Conservation (phyloP, 2,113 vertebrate species). For the Accipiter cooperii region DNA sequence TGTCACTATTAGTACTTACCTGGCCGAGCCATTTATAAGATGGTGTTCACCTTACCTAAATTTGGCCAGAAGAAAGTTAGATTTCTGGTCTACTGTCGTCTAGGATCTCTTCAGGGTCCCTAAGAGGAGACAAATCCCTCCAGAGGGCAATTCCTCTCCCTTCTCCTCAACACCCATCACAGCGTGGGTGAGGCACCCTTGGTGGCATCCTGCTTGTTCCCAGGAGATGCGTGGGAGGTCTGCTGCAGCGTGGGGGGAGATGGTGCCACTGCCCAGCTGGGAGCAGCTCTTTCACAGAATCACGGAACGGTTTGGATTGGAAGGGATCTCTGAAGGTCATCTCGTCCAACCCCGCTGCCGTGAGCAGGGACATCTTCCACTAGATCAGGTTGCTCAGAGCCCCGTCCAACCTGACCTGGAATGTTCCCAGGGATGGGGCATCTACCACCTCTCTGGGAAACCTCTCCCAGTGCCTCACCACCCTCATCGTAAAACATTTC, state of each 20-base stretch:
- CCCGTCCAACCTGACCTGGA: accelerated
- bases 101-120: background rate
- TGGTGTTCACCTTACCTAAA: background rate
- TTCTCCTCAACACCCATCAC: accelerated
- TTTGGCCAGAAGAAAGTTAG: background rate
- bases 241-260: background rate
- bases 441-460: background rate
- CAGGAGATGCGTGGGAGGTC: background rate
- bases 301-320: background rate
- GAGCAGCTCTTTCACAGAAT: background rate
- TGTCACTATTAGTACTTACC: background rate
- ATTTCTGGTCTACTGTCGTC: background rate
- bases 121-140: background rate
- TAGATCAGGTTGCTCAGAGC: accelerated
- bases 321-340: background rate
- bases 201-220: background rate
- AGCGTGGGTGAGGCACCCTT: accelerated
- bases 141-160: background rate
- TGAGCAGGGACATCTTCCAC: accelerated
- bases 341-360: background rate
- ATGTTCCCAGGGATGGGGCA: background rate
- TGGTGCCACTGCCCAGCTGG: background rate
- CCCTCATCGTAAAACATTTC: background rate
- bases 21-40: background rate
- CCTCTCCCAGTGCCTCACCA: background rate